These are phyloP conservation scores for Craniophora ligustri DNA, from an alignment of 2,888 invertebrate genomes.

Conservation along the genomic window DNA sequence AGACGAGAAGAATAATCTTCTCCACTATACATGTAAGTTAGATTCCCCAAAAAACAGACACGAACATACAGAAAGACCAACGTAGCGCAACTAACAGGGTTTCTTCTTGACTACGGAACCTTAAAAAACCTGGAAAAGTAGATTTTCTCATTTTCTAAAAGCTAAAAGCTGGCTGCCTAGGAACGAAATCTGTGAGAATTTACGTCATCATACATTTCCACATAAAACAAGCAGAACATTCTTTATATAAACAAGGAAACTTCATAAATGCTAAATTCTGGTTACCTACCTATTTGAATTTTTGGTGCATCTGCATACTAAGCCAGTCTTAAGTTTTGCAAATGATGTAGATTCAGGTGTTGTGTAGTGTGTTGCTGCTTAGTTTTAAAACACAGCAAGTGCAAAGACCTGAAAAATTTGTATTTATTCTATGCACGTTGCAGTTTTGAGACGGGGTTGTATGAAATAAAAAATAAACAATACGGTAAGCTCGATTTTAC, in stretches of 20 bases:
- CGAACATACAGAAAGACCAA: too few species aligned
- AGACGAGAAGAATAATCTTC: too few species aligned
- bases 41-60: too few species aligned
- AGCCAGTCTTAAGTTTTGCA: not conserved
- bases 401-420: constrained; percentile 20
- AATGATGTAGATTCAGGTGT: not conserved
- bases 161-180: too few species aligned
- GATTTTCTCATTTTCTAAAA: too few species aligned
- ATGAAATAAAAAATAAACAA: not conserved
- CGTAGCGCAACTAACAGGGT: too few species aligned
- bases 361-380: not conserved
- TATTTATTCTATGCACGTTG: constrained; percentile 2
- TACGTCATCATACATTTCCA: not conserved
- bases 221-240: not conserved
- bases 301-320: not conserved
- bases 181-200: not conserved
- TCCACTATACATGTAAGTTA: too few species aligned
- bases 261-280: not conserved
- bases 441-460: not conserved
- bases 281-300: not conserved
- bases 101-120: too few species aligned
- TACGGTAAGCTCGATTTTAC: not conserved
- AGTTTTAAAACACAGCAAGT: not conserved
- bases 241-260: not conserved
- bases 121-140: too few species aligned